Evolutionary conservation across 2,797 vertebrate species (phyloP).

Genomic region (Dermochelys coriacea): DNA sequence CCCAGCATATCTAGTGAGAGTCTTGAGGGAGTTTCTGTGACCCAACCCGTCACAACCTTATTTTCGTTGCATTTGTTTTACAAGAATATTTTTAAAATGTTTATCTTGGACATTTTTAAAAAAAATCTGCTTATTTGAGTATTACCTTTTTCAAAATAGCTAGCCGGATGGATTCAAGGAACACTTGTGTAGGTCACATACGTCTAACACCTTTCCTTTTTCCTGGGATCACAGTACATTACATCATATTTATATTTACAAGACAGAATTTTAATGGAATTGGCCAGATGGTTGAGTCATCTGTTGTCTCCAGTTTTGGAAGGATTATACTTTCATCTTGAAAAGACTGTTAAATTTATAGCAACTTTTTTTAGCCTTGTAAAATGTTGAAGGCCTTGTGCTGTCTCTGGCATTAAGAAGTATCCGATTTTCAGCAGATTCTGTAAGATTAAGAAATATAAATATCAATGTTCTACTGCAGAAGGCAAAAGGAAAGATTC

Average conservation of each 20-base stretch:
- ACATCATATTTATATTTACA: slow-evolving; percentile 79
- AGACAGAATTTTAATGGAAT: slow-evolving; percentile 77
- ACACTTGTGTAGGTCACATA: slow-evolving; percentile 65
- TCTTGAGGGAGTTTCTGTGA: too few relatives aligned
- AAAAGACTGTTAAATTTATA: slow-evolving; percentile 65
- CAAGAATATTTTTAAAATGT: slow-evolving; percentile 34
- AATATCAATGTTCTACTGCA: not conserved
- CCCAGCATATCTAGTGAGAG: too few relatives aligned
- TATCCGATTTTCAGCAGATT: not conserved
- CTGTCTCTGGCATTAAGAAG: slow-evolving; percentile 47
- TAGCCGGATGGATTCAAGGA: slow-evolving; percentile 70
- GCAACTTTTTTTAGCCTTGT: slow-evolving; percentile 56
- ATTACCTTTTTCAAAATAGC: slow-evolving; percentile 61
- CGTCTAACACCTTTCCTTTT: slow-evolving; percentile 66
- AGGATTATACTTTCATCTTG: slow-evolving; percentile 69
- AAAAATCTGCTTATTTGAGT: slow-evolving; percentile 42
- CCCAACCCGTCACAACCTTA: too few relatives aligned
- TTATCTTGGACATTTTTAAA: slow-evolving; percentile 51
- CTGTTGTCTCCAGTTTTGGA: slow-evolving; percentile 71
- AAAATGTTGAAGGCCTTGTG: slow-evolving; percentile 38
- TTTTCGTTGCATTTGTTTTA: not conserved
- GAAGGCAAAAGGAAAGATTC: not conserved
- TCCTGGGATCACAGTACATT: slow-evolving; percentile 70
- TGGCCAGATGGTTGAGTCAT: slow-evolving; percentile 80
- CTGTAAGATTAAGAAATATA: not conserved